A percentile compares a stretch with the other conserved stretches of the same genome.
Conservation (phyloP, 64 coral and sea anemone genomes). For the Trachythela sp. region DNA sequence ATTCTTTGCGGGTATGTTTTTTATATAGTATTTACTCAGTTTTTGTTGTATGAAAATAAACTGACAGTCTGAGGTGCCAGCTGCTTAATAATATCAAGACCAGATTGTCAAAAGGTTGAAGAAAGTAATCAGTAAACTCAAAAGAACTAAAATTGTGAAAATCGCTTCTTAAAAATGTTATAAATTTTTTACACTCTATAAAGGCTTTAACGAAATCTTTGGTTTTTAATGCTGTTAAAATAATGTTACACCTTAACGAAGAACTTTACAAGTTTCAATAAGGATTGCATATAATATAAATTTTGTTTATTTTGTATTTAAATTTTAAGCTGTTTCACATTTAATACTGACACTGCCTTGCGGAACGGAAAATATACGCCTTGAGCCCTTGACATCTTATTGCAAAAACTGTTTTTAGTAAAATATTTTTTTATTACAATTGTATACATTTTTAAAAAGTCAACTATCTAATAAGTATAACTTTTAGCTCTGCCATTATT, state of each 20-base stretch:
- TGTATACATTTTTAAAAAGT: too few species aligned
- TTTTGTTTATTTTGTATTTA: not conserved
- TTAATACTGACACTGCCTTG: not conserved
- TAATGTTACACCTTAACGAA: not conserved
- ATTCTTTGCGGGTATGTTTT: constrained; percentile 2
- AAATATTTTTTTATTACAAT: too few species aligned
- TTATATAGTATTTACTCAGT: not conserved
- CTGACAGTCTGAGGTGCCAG: not conserved
- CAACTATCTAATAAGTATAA: too few species aligned
- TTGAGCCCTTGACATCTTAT: too few species aligned
- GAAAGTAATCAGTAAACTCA: not conserved
- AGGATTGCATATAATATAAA: not conserved
- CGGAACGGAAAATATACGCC: too few species aligned
- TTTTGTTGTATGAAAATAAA: not conserved
- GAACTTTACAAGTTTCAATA: not conserved
- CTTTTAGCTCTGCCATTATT: too few species aligned
- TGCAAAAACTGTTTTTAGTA: too few species aligned
- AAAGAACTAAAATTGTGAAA: not conserved
- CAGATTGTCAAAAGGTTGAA: not conserved
- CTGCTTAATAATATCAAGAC: not conserved
- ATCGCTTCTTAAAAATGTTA: not conserved
- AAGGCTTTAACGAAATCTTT: not conserved
- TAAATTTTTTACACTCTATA: not conserved
- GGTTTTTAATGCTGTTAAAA: not conserved
- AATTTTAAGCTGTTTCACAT: not conserved